Evolutionary conservation across 2,888 invertebrate species (phyloP), one percentile per base, ranked within the genome.

Genomic region (Scotopteryx bipunctaria): DNA sequence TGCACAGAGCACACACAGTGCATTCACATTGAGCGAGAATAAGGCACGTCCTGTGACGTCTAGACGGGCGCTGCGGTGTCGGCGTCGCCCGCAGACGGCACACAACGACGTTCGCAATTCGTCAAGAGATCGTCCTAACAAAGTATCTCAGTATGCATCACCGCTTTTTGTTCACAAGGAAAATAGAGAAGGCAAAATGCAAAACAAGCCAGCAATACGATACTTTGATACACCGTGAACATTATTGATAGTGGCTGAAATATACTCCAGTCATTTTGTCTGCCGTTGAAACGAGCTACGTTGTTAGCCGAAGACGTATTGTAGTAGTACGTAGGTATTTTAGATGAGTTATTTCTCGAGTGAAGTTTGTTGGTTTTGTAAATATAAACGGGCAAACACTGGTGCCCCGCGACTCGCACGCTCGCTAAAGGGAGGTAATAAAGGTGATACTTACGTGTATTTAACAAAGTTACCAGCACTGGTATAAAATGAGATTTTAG

Each of bases 401-500:
- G 53, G 54, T 55, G 62, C 54, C 55, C 43, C 44, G 43, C 58
- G 31, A 40, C 55, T 53, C 36, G 42, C 16, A 16, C n/a, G 14
- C 42, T 15, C 50, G 38, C 33, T 35, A 47, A 40, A 23, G 40
- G 47, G 55, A 38, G 52, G 52, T 49, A 59, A 59, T 59, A 63
- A 64, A 58, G 61, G 55, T 50, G 48, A 49, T 52, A 53, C 57
- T 60, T 66, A 63, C 66, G 55, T 63, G 61, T 71, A 70, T 71
- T 73, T 70, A 75, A 74, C 71, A 64, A 76, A 75, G 67, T 71
- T 68, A 59, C 71, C 51, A 61, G 61, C 64, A 57, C 62, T 43
- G 65, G 63, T 67, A 76, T 72, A 70, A 74, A 77, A 76, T 71
- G 63, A 68, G 65, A 73, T 76, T 81, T 73, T 69, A 71, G 71